phyloP scores from a whole-genome alignment of 2,797 vertebrate species.

The Spondyliosoma cantharus region DNA sequence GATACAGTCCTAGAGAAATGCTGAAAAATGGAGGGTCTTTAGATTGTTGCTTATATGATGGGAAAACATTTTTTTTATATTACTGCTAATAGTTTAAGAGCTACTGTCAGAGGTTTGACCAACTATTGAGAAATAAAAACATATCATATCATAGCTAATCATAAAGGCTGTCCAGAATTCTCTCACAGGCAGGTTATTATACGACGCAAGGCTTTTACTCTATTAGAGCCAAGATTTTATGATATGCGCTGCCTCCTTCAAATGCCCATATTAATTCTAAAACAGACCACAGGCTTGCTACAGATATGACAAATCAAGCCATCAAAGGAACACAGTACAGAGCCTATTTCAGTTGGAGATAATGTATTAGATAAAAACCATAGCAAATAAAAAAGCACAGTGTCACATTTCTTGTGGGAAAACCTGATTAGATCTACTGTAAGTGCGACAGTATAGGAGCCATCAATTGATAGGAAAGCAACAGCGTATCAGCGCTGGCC shows the following conservation, averaged over 20 bases:
- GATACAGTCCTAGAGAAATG: not conserved
- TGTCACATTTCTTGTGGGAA: constrained; percentile 7
- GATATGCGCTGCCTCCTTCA: constrained; percentile 11
- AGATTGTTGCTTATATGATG: not conserved
- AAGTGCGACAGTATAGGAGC: not conserved
- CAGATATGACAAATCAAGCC: constrained; percentile 29
- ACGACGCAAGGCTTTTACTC: not conserved
- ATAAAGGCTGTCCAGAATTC: not conserved
- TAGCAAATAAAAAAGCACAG: not conserved
- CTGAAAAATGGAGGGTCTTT: not conserved
- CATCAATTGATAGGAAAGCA: constrained; percentile 31
- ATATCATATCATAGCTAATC: not conserved
- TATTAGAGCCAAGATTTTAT: not conserved
- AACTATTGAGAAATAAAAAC: not conserved
- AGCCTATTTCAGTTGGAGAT: constrained; percentile 30
- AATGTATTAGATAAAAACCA: constrained; percentile 37
- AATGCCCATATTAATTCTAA: constrained; percentile 14
- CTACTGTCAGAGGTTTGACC: not conserved
- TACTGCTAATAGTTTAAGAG: no score
- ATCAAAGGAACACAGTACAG: constrained; percentile 25
- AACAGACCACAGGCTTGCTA: constrained; percentile 10
- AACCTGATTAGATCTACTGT: constrained; percentile 42
- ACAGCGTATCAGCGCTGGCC: not conserved
- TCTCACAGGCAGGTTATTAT: constrained; percentile 7
- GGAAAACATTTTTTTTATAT: no score